Conservation (phyloP, 2,797 vertebrate genomes). For the Leuciscus waleckii region DNA sequence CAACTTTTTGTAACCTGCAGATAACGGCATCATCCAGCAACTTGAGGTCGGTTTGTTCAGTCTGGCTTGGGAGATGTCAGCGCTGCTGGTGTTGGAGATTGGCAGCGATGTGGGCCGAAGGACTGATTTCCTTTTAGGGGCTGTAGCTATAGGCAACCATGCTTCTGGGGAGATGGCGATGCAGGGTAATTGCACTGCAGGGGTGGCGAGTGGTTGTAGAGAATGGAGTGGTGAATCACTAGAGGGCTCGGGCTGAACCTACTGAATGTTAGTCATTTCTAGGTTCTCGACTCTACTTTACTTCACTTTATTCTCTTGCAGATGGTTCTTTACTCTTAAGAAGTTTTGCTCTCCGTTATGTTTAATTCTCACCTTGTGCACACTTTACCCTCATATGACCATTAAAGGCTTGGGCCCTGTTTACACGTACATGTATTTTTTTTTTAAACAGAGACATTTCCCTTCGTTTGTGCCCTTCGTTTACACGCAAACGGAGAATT, state of each 20-base stretch:
- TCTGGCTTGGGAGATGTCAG: slow-evolving; percentile 2
- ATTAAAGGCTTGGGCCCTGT: neutral
- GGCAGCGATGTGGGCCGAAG: neutral
- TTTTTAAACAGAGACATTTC: too few relatives aligned
- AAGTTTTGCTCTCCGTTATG: neutral
- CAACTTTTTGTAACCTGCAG: neutral
- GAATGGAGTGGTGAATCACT: neutral
- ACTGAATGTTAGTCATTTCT: neutral
- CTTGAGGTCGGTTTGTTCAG: neutral
- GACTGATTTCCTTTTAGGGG: slow-evolving; percentile 1
- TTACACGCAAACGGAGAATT: too few relatives aligned
- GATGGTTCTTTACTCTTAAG: neutral
- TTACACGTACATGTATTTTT: too few relatives aligned
- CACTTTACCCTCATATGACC: neutral
- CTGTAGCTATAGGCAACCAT: neutral
- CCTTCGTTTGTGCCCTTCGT: too few relatives aligned
- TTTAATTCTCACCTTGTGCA: neutral
- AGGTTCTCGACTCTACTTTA: neutral
- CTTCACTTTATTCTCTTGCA: neutral
- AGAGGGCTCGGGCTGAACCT: neutral
- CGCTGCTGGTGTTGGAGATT: neutral
- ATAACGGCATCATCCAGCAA: neutral
- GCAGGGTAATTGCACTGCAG: slow-evolving; percentile 18
- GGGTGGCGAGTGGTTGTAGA: neutral
- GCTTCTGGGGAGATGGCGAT: neutral